These are phyloP conservation scores for Mastomys coucha DNA, from an alignment of 2,113 vertebrate species.

Conservation along the genomic window DNA sequence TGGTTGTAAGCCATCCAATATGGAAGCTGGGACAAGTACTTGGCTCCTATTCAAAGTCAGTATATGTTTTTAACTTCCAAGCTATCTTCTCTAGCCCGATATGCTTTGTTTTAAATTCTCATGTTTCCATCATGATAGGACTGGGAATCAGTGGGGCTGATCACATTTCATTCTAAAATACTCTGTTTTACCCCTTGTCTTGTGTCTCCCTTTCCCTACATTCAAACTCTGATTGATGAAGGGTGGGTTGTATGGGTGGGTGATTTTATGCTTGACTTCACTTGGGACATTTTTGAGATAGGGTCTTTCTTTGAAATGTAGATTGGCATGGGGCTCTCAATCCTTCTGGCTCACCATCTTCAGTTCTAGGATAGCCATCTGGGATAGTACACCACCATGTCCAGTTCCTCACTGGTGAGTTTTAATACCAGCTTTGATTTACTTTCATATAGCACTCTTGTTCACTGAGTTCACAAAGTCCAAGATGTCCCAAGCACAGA, in stretches of 20 bases:
- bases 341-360: not conserved
- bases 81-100: not conserved
- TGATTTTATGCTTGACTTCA: not conserved
- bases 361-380: not conserved
- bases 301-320: not conserved
- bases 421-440: not conserved
- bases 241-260: not conserved
- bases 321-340: too few species aligned
- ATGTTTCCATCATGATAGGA: not conserved
- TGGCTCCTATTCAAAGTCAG: not conserved
- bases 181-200: not conserved
- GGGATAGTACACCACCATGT: too few species aligned
- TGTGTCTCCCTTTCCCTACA: fast-evolving
- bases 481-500: not conserved
- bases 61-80: not conserved
- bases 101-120: not conserved
- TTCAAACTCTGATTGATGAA: not conserved
- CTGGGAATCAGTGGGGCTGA: not conserved
- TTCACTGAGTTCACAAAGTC: not conserved
- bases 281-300: not conserved
- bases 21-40: not conserved
- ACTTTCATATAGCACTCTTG: not conserved
- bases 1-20: not conserved
- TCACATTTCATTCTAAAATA: not conserved
- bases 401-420: not conserved